phyloP scores from a whole-genome alignment of 1,140 invertebrate species.

The Conus ventricosus region DNA sequence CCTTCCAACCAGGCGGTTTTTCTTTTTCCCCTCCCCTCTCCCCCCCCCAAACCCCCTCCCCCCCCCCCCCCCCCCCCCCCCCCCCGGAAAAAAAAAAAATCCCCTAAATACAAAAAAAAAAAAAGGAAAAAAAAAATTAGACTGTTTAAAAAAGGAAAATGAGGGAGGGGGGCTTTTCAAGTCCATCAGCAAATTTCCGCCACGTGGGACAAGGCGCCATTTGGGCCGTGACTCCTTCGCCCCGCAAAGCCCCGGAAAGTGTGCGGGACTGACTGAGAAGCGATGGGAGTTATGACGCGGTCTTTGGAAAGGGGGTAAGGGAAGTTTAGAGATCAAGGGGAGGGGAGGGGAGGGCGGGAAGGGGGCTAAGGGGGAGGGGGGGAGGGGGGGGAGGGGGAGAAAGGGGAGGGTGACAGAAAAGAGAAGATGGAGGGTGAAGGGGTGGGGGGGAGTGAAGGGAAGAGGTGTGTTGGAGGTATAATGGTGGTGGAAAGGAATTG shows the following conservation, averaged over 20 bases:
- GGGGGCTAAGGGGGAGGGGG: background rate
- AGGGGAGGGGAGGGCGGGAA: background rate
- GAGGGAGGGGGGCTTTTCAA: background rate
- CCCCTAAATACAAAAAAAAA: background rate
- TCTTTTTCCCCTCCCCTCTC: too few relatives aligned
- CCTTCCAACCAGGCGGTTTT: background rate
- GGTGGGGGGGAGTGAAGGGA: too few relatives aligned
- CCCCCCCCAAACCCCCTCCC: too few relatives aligned
- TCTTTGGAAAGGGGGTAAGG: background rate
- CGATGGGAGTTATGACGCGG: background rate
- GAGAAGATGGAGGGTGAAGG: too few relatives aligned
- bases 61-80: background rate
- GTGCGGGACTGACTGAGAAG: background rate
- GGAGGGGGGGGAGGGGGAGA: background rate
- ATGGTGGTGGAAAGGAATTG: too few relatives aligned
- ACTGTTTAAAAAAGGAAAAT: background rate
- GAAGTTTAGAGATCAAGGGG: background rate
- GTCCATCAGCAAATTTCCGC: conserved; percentile 27
- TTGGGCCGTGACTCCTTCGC: conserved; percentile 17
- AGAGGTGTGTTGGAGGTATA: too few relatives aligned
- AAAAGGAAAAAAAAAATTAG: too few relatives aligned
- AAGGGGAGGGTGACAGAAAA: too few relatives aligned
- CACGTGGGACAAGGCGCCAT: conserved; percentile 19
- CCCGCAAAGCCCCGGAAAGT: conserved; percentile 12
- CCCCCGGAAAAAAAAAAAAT: background rate